A percentile compares a stretch with the other conserved stretches of the same genome.
Evolutionary conservation across 2,888 invertebrate genomes (phyloP).

Genomic region (Cephus pygmeus): DNA sequence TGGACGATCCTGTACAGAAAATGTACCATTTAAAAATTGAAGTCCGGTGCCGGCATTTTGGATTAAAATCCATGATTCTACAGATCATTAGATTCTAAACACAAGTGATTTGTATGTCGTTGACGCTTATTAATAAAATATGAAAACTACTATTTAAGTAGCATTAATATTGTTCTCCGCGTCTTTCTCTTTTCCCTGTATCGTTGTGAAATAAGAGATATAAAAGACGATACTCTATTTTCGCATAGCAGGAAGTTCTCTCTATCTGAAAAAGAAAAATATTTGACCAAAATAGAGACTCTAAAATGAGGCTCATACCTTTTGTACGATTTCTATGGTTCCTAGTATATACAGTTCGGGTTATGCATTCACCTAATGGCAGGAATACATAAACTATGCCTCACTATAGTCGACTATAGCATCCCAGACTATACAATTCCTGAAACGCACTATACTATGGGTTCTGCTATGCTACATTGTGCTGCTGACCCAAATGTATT

Average conservation of each 20-base stretch:
- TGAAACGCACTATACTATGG: constrained; percentile 8
- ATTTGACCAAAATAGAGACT: neutral
- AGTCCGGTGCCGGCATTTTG: neutral
- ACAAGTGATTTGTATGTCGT: neutral
- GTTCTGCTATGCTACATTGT: constrained; percentile 39
- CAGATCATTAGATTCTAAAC: neutral
- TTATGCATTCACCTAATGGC: neutral
- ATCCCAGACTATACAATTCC: neutral
- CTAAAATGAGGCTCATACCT: neutral
- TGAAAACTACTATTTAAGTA: neutral
- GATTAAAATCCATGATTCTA: neutral
- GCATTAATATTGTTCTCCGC: neutral
- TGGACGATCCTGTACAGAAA: neutral
- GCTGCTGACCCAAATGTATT: constrained; percentile 62
- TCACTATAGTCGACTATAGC: constrained; percentile 10
- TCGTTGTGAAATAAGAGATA: neutral
- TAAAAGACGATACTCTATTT: neutral
- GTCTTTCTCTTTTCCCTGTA: neutral
- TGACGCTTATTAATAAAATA: neutral
- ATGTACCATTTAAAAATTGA: neutral
- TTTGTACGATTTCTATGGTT: neutral
- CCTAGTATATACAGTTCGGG: neutral
- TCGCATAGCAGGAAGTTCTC: neutral
- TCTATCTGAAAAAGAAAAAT: neutral
- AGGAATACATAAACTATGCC: neutral